Base-by-base conservation (phyloP, 1,140 invertebrate species). In the Heliconius hewitsoni region DNA sequence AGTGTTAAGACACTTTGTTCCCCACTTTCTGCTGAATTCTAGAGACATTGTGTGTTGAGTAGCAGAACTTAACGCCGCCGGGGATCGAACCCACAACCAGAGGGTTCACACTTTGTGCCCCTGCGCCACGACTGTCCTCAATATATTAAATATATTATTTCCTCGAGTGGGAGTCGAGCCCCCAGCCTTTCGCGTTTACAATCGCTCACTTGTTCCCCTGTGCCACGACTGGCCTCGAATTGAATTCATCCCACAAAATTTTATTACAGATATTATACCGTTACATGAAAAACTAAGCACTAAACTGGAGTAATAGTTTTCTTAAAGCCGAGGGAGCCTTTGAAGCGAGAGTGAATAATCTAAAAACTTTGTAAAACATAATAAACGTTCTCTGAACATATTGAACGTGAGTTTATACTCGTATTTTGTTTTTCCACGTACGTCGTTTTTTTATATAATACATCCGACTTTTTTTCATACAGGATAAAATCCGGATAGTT, bases 271-370 rank as follows among this genome's bases (percentile, higher is more conserved):
- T 84, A 85, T 83, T 74, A 81, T 78, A 77, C 70, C 79, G 60
- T 86, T 87, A 83, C 82, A 84, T 84, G 82, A 84, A 86, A 86
- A 84, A 82, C 81, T 83, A 73, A 72, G 60, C 82, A 78, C 81
- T 78, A 83, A 83, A 86, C 57, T 80, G 75, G 82, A 85, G 83
- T 84, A 85, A 87, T 89, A 88, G 85, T 89, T 88, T 75, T 76
- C 30, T 60, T 74, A 81, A 78, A 83, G 76, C 74, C 83, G 77
- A 78, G 82, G 78, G 84, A 86, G 80, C 86, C 84, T 87, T 85
- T 87, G 87, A 83, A 84, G 89, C 88, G 90, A 84, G 87, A 92
- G 90, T 93, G 91, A 92, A 87, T 92, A 89, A 92, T 92, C 90
- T 89, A 84, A 88, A 91, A 93, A 93, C 85, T 92, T 93, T 80